Base-by-base conservation (phyloP, 2,797 vertebrate genomes). In the Onychomys leucogaster region DNA sequence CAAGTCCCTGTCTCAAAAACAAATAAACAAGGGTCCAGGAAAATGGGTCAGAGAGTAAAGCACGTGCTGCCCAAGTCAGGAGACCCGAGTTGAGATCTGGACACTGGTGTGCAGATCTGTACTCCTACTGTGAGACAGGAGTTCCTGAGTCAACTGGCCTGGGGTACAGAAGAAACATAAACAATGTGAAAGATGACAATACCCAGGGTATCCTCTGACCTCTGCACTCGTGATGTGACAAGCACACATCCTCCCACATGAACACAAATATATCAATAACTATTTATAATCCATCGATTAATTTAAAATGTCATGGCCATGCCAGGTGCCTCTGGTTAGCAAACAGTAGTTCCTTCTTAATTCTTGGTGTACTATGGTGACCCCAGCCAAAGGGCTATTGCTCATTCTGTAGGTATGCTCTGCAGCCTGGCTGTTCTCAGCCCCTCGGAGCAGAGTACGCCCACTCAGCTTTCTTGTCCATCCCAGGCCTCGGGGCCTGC, bases 331-430 rank as follows among this genome's bases (percentile, higher is more conserved):
- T 46, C 27, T 23, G 21, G 11, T 57, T 89, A 34, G 52, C 49
- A 49, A 73, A 23, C 8, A 34, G 5, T 57, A 76, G 14, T 13
- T n/a, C 67, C 69, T 29, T 52, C 71, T 5, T 16, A 23, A 9
- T 4, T 63, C 67, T 12, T 41, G 0, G 32, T 0, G 0, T 1
- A 12, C n/a, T 4, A 0, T 5, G 9, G 16, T 27, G 41, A 63
- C 14, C 55, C 17, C 12, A 32, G 6, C 3, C 7, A 6, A 37
- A 25, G 6, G 9, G 5, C 34, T 43, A 0, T 9, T 49, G 29
- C 75, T 82, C 0, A 4, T 34, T 32, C 65, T 0, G 5, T 25
- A 61, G 34, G 2, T 0, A 0, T 2, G n/a, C 13, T 2, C 76
- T 49, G 2, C 59, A n/a, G 41, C 59, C 55, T 32, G 29, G 21